These are phyloP conservation scores for Corythornis cristatus DNA, from an alignment of 2,113 vertebrate species.

Conservation along the genomic window DNA sequence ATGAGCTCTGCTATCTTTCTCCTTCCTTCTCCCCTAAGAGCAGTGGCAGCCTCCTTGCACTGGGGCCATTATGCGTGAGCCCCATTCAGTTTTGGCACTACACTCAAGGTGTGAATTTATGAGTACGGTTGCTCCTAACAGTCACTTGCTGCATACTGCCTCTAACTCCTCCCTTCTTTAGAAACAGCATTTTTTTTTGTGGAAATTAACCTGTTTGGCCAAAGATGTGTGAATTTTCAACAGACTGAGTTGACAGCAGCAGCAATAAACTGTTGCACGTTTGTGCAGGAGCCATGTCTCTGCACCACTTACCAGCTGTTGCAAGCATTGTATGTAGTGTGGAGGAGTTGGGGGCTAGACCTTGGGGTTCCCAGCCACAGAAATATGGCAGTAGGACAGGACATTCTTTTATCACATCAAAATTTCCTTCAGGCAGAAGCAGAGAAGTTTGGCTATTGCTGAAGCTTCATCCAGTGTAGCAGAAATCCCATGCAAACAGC, in stretches of 20 bases:
- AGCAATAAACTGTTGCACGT: not conserved
- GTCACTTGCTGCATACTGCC: fast-evolving
- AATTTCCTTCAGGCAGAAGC: not conserved
- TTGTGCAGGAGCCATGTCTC: not conserved
- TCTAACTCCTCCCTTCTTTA: not conserved
- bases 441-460: not conserved
- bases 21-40: not conserved
- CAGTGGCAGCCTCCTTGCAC: not conserved
- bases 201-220: conserved; percentile 2
- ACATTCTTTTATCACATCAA: not conserved
- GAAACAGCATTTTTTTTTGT: not conserved
- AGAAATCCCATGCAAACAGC: not conserved
- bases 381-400: not conserved
- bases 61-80: not conserved
- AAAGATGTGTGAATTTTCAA: not conserved
- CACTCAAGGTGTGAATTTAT: not conserved
- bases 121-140: fast-evolving
- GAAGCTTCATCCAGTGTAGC: not conserved
- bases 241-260: not conserved
- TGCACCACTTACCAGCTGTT: not conserved
- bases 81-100: fast-evolving
- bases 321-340: not conserved
- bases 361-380: not conserved
- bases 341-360: not conserved
- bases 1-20: not conserved